Conservation (phyloP, 2,113 vertebrate species). For the Carassius carassius region DNA sequence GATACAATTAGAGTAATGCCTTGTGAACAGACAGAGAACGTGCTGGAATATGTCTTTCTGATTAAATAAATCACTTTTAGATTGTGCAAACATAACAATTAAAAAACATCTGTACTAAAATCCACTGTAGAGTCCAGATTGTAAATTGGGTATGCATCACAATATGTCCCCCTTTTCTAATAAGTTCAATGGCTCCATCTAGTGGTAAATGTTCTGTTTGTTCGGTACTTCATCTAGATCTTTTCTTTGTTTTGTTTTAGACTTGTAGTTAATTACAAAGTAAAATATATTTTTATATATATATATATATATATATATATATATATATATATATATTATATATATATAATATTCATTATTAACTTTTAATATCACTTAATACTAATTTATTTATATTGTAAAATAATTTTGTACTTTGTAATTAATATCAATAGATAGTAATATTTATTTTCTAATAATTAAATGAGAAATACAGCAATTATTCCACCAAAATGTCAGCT, state of each 20-base stretch:
- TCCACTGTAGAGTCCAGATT: neutral
- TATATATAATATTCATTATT: no score
- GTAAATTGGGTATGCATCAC: neutral
- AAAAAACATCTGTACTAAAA: neutral
- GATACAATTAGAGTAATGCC: neutral
- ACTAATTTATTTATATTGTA: neutral
- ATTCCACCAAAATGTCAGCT: neutral
- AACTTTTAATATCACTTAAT: neutral
- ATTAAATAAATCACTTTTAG: neutral
- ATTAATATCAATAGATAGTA: no score
- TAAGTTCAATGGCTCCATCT: constrained; percentile 5
- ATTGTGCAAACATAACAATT: neutral
- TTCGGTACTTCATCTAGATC: neutral
- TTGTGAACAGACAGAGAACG: neutral
- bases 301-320: no score
- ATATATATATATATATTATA: no score
- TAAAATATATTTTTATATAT: no score
- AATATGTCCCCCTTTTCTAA: neutral
- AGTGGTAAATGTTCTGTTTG: neutral
- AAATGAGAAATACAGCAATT: neutral
- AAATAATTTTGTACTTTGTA: neutral
- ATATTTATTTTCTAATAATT: neutral
- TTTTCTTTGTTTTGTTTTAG: neutral
- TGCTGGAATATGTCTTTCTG: neutral
- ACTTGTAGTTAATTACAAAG: neutral